Evolutionary conservation across 2,113 vertebrate genomes (phyloP).

Genomic region (Coturnix japonica): DNA sequence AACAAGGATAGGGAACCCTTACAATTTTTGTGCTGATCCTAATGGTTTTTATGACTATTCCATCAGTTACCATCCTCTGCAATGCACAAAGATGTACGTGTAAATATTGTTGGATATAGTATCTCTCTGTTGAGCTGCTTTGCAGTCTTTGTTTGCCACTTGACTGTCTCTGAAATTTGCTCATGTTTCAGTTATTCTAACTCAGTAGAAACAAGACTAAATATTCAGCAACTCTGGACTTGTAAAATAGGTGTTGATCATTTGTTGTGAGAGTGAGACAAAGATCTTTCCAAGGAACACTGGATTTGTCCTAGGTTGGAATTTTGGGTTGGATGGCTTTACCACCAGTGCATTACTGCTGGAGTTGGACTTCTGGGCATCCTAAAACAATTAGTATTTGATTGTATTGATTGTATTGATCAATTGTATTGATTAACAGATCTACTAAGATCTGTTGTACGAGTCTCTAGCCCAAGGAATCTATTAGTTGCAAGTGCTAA

Average conservation of each 20-base stretch:
- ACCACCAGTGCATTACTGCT: rapidly evolving
- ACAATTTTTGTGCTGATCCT: neutral
- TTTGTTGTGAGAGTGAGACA: neutral
- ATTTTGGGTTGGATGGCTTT: neutral
- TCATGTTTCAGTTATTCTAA: neutral
- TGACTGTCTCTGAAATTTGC: neutral
- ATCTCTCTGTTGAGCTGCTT: neutral
- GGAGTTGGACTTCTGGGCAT: neutral
- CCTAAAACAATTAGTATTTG: neutral
- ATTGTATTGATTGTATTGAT: too few species aligned
- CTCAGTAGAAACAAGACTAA: neutral
- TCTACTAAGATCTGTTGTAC: neutral
- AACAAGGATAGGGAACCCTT: neutral
- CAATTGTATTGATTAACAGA: too few species aligned
- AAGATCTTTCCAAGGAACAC: neutral
- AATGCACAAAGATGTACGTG: neutral
- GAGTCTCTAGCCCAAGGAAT: neutral
- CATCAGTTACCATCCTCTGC: neutral
- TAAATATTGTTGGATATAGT: neutral
- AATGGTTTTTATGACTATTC: neutral
- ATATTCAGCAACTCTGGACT: neutral
- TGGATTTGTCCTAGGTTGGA: neutral
- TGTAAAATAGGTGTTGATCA: neutral
- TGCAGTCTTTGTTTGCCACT: neutral
- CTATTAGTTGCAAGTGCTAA: neutral